These are phyloP conservation scores for Melanchra persicariae DNA, from an alignment of 2,888 invertebrate species.

Conservation along the genomic window DNA sequence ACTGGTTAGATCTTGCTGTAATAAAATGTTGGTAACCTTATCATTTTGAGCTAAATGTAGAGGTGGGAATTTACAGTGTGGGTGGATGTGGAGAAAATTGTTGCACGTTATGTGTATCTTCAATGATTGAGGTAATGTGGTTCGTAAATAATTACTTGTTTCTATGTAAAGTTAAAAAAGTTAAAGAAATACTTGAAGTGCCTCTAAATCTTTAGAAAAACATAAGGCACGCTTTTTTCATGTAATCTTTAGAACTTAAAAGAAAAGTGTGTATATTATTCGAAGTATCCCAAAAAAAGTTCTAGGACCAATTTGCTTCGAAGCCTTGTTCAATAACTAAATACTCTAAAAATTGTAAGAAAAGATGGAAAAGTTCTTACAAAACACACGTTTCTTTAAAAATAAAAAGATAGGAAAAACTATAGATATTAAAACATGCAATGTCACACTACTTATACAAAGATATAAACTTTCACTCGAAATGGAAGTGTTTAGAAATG, in stretches of 20 bases:
- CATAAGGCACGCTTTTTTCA: no score
- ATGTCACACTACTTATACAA: constrained; percentile 37
- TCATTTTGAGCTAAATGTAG: constrained; percentile 33
- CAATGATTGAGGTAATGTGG: constrained; percentile 11
- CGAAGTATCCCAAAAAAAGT: no score
- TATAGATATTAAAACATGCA: constrained; percentile 27
- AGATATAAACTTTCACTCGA: constrained; percentile 50
- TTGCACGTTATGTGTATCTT: neutral
- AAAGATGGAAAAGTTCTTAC: no score
- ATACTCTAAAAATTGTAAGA: no score
- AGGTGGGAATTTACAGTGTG: constrained; percentile 5
- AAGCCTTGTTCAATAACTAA: no score
- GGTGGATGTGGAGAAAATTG: constrained; percentile 17
- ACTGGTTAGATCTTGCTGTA: constrained; percentile 27
- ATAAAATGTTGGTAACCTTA: constrained; percentile 44
- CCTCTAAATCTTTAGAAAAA: no score
- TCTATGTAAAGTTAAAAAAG: neutral
- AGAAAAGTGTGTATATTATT: no score
- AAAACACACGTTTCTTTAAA: neutral
- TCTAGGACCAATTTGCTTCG: no score
- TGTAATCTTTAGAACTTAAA: no score
- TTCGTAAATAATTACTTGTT: neutral
- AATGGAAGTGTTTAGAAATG: constrained; percentile 42
- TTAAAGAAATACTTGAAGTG: no score
- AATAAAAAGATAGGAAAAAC: constrained; percentile 1